These are phyloP conservation scores for Agonopterix subpropinquella DNA, from an alignment of 2,888 invertebrate genomes.

Conservation along the genomic window DNA sequence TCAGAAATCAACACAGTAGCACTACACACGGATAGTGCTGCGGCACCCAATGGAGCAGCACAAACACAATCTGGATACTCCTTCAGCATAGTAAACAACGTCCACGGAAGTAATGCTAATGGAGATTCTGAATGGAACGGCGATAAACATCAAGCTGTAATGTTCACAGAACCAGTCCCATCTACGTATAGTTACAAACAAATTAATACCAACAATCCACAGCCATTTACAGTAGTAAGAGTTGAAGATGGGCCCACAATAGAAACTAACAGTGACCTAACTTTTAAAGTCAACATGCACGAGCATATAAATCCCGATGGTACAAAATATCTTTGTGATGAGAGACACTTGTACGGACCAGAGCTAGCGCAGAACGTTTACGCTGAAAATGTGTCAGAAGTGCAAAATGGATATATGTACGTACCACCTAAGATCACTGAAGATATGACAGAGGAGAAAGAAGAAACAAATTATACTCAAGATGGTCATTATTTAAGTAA, in stretches of 20 bases:
- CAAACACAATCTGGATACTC: background rate
- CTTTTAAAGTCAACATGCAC: constrained; percentile 4
- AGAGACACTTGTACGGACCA: too few species aligned
- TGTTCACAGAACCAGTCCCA: constrained; percentile 8
- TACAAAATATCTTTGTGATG: constrained; percentile 1
- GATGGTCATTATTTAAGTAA: constrained; percentile 5
- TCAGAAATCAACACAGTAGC: too few species aligned
- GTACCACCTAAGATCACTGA: constrained; percentile 14
- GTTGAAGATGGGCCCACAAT: constrained; percentile 10
- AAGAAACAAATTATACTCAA: background rate
- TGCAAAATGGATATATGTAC: constrained; percentile 17
- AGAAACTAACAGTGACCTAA: background rate
- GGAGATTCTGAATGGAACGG: background rate
- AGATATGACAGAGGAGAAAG: background rate
- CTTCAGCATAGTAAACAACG: background rate
- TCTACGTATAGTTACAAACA: constrained; percentile 19
- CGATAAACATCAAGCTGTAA: background rate
- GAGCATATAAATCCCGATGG: constrained; percentile 4
- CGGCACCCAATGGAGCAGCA: background rate
- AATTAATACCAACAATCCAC: constrained; percentile 15
- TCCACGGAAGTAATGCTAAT: too few species aligned
- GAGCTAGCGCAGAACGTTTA: too few species aligned
- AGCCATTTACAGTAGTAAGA: constrained; percentile 16
- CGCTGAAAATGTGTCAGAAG: background rate
- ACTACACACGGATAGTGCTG: background rate